These are phyloP conservation scores for Phrynosoma platyrhinos DNA, from an alignment of 2,113 vertebrate species.

Conservation along the genomic window DNA sequence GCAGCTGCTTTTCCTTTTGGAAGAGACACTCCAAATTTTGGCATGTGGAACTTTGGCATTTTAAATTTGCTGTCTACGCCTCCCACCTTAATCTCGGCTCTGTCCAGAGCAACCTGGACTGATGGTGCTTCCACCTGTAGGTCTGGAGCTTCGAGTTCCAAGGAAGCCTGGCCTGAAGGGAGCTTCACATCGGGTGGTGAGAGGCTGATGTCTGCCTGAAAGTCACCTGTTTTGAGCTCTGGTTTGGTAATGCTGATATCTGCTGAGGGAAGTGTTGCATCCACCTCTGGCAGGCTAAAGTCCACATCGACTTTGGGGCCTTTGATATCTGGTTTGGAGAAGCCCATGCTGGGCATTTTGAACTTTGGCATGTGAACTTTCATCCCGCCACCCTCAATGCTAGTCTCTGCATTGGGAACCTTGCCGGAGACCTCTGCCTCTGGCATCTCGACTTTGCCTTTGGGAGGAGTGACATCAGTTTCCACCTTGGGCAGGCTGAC, in stretches of 20 bases:
- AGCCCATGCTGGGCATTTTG: conserved; percentile 7
- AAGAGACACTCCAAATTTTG: conserved; percentile 45
- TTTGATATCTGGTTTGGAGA: conserved; percentile 14
- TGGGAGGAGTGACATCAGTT: neutral
- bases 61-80: conserved; percentile 49
- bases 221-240: neutral
- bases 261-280: neutral
- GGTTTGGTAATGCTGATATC: neutral
- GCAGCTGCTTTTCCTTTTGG: neutral
- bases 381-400: rapidly evolving
- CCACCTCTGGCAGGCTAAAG: neutral
- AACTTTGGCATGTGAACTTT: conserved; percentile 18
- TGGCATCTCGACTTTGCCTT: neutral
- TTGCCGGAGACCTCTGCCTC: rapidly evolving
- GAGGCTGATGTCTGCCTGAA: neutral
- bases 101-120: neutral
- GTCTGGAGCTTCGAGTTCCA: neutral
- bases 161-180: neutral
- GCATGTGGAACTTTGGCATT: conserved; percentile 58
- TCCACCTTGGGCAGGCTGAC: too few species aligned
- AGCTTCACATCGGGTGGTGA: neutral
- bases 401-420: neutral
- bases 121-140: neutral
- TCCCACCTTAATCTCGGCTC: conserved; percentile 17
- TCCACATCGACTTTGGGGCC: neutral